Evolutionary conservation across 2,888 invertebrate genomes (phyloP), one percentile per base, ranked within the genome.

Genomic region (Leptogaster cylindrica): DNA sequence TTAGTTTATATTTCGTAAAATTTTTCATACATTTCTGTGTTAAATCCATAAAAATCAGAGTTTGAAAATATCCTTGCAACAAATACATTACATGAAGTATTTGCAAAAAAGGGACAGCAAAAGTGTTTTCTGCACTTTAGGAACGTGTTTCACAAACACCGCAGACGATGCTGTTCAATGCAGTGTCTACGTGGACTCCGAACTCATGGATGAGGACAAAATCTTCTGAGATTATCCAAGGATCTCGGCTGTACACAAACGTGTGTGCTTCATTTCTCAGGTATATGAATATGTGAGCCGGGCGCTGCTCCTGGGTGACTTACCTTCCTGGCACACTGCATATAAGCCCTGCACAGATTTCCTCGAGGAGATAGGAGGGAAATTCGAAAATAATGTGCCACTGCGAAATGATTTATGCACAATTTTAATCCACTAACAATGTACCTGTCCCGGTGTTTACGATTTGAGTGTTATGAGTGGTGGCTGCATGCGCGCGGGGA

Each of bases 361-460:
- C 6, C 12, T 41, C n/a, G 44, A n/a, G 27, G 16, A 61, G 61
- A 61, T 61, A 61, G 28, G 20, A 44, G n/a, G 28, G 23, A 61
- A 44, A 61, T 61, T 61, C 44, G 31, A 61, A 61, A 61, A 44
- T 61, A 61, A 61, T 61, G 61, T 61, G 61, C 28, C 61, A 61
- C 28, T 31, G 44, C 18, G 27, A 36, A 44, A 61, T 61, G 61
- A 61, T 61, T 61, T 61, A 61, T 61, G 61, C 8, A 8, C 27
- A n/a, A 41, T 27, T 27, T 25, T 61, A 61, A 61, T 25, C 39
- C 14, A 41, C 39, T 39, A 20, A 14, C 36, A 36, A 36, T 23
- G 20, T 33, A 5, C 28, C 48, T 10, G 8, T 27, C 3, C 41
- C 10, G 7, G 36, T 18, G 25, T 28, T 25, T 61, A 27, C 10